Conservation (phyloP, 2,113 vertebrate genomes). For the Centropus bengalensis region DNA sequence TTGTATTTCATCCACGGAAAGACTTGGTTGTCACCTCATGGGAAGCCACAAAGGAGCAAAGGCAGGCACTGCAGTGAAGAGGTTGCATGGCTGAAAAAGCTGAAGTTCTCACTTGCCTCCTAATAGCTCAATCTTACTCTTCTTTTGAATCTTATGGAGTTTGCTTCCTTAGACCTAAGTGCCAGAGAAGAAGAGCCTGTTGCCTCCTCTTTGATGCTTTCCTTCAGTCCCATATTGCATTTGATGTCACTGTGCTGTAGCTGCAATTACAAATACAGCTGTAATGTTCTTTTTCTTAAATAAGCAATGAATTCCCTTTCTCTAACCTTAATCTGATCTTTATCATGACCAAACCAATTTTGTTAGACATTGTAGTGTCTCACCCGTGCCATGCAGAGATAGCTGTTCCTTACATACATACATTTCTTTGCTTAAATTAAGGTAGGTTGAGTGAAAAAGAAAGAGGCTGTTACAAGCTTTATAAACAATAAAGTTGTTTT, state of each 20-base stretch:
- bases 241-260: not conserved
- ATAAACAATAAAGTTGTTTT: not conserved
- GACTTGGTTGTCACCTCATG: not conserved
- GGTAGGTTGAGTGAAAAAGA: not conserved
- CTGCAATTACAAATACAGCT: not conserved
- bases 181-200: not conserved
- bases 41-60: not conserved
- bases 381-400: not conserved
- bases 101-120: not conserved
- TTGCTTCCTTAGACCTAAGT: not conserved
- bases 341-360: not conserved
- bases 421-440: slow-evolving; percentile 18
- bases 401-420: not conserved
- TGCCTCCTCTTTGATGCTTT: not conserved
- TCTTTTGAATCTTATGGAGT: not conserved
- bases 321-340: not conserved
- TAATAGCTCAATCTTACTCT: not conserved
- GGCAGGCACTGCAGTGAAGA: not conserved
- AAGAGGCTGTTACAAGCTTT: not conserved
- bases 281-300: not conserved
- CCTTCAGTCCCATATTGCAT: not conserved
- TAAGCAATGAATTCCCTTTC: not conserved
- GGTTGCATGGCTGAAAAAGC: not conserved
- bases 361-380: not conserved
- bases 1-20: not conserved